Conservation (phyloP, 2,888 invertebrate genomes). For the Panopea generosa region DNA sequence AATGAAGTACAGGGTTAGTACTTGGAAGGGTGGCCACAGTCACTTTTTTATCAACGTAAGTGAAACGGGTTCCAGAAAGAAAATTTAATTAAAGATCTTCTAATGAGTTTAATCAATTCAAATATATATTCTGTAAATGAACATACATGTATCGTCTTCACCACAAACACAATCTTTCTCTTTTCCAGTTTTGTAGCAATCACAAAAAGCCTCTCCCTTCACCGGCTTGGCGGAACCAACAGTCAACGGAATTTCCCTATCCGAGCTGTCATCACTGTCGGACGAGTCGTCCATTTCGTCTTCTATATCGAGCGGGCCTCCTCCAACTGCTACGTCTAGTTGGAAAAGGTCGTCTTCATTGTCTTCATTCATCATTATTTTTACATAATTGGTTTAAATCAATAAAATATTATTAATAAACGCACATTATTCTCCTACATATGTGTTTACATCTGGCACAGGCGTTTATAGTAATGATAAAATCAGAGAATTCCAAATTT, state of each 20-base stretch:
- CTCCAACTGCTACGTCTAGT: slow-evolving; percentile 1
- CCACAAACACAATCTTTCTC: slow-evolving; percentile 77
- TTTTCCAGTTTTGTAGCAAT: slow-evolving; percentile 72
- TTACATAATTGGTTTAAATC: slow-evolving; percentile 12
- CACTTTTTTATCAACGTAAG: no score
- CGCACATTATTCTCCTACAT: neutral
- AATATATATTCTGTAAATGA: no score
- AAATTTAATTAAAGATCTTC: no score
- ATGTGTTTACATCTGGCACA: neutral
- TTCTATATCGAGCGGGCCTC: slow-evolving; percentile 10
- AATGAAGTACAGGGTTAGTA: no score
- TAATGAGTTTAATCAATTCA: no score
- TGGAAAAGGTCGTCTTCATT: slow-evolving; percentile 19
- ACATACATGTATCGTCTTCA: slow-evolving; percentile 77
- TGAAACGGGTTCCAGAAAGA: no score
- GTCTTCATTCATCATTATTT: slow-evolving; percentile 27
- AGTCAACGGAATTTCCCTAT: slow-evolving; percentile 54
- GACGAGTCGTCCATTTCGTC: slow-evolving; percentile 44
- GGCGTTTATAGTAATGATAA: neutral
- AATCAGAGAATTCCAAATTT: slow-evolving; percentile 9
- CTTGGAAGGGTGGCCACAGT: no score
- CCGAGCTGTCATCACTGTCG: slow-evolving; percentile 47
- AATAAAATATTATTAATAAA: neutral
- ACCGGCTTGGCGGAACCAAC: slow-evolving; percentile 63
- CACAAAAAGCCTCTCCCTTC: slow-evolving; percentile 76